Evolutionary conservation across 2,113 vertebrate species (phyloP).

Genomic region (Sphaerodactylus townsendi): DNA sequence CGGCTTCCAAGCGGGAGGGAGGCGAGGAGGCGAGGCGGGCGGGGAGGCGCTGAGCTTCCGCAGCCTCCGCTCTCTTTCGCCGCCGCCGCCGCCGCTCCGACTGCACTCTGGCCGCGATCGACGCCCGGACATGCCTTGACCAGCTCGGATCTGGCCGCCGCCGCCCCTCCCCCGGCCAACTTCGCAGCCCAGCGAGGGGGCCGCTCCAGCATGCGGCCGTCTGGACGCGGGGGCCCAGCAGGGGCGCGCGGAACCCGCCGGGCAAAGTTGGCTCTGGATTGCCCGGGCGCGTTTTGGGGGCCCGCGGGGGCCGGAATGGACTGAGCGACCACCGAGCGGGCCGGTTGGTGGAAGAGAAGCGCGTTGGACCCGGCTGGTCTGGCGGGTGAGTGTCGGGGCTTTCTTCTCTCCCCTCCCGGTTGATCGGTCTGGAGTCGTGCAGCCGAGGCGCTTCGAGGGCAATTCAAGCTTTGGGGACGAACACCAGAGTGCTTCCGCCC

Average conservation of each 20-base stretch:
- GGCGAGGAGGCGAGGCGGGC: slow-evolving; percentile 27
- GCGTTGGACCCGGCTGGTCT: slow-evolving; percentile 60
- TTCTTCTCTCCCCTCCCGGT: background rate
- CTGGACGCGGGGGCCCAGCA: slow-evolving; percentile 51
- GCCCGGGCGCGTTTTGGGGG: background rate
- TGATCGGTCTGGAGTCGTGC: background rate
- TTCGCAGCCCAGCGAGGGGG: slow-evolving; percentile 30
- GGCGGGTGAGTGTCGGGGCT: slow-evolving; percentile 67
- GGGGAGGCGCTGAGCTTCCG: slow-evolving; percentile 34
- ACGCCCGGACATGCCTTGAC: slow-evolving; percentile 74
- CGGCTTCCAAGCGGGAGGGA: slow-evolving; percentile 17
- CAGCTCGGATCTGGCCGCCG: slow-evolving; percentile 60
- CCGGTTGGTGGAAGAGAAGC: no score
- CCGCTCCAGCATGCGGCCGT: slow-evolving; percentile 52
- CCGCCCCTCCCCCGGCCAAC: background rate
- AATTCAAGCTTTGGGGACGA: no score
- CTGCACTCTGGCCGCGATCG: slow-evolving; percentile 55
- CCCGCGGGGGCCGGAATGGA: slow-evolving; percentile 33
- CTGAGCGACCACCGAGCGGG: no score
- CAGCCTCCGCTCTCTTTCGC: slow-evolving; percentile 43
- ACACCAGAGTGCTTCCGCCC: background rate
- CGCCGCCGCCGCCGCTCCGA: slow-evolving; percentile 43
- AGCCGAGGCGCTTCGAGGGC: background rate
- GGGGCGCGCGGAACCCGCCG: no score
- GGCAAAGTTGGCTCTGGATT: slow-evolving; percentile 41